These are phyloP conservation scores for Halotydeus destructor DNA, from an alignment of 1,140 invertebrate species.

Conservation along the genomic window DNA sequence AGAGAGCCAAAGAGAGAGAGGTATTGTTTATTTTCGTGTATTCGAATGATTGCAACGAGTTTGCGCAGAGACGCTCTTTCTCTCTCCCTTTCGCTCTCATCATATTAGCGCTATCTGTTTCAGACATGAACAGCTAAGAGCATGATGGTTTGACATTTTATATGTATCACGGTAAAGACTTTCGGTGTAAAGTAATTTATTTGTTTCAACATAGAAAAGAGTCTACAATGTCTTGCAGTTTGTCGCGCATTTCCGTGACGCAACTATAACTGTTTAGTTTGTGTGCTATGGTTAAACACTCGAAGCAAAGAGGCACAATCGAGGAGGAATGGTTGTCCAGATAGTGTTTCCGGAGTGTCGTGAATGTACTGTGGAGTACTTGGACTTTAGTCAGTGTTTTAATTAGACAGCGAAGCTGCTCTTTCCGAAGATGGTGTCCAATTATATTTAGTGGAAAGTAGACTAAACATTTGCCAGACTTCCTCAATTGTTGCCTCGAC, in stretches of 20 bases:
- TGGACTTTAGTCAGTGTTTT: slow-evolving; percentile 57
- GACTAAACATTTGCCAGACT: slow-evolving; percentile 54
- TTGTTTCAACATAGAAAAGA: no score
- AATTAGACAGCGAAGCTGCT: slow-evolving; percentile 50
- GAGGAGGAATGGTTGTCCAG: slow-evolving; percentile 69
- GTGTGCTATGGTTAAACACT: slow-evolving; percentile 61
- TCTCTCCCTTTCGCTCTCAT: no score
- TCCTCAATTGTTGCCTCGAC: slow-evolving; percentile 33
- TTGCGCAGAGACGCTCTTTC: no score
- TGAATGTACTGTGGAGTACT: slow-evolving; percentile 62
- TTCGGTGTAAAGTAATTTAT: no score
- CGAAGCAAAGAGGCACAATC: slow-evolving; percentile 63
- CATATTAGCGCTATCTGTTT: no score
- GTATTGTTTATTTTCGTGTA: no score
- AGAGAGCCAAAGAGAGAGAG: no score
- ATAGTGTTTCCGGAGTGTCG: slow-evolving; percentile 50
- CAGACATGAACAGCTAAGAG: no score
- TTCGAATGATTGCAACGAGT: no score
- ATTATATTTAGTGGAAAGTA: slow-evolving; percentile 61
- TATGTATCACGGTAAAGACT: no score
- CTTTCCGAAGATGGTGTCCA: slow-evolving; percentile 62
- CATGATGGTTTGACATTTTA: no score
- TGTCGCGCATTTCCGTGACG: slow-evolving; percentile 50
- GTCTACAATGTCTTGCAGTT: slow-evolving; percentile 58
- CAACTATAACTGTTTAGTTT: slow-evolving; percentile 63